Conservation (phyloP, 2,888 invertebrate genomes). For the Amiota minor region DNA sequence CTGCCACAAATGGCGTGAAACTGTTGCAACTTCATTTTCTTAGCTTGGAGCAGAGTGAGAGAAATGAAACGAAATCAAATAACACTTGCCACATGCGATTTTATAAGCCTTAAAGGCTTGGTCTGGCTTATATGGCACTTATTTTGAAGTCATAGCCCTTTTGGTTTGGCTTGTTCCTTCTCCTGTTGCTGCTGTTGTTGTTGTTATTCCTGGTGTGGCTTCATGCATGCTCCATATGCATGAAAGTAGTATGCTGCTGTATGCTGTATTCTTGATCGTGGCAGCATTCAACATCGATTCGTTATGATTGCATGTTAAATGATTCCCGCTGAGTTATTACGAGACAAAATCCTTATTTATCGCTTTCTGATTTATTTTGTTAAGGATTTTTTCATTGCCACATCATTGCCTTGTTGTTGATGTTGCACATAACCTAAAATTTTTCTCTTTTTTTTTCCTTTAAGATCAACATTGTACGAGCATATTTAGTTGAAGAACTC, state of each 20-base stretch:
- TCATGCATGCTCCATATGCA: constrained; percentile 21
- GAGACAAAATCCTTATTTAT: constrained; percentile 74
- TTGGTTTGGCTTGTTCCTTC: not conserved
- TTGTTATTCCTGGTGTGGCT: constrained; percentile 36
- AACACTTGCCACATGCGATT: constrained; percentile 17
- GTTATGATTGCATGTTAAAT: constrained; percentile 73
- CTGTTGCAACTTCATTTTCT: constrained; percentile 60
- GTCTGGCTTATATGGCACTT: constrained; percentile 21
- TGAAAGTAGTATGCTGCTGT: not conserved
- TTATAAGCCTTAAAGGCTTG: constrained; percentile 2
- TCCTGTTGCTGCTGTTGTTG: constrained; percentile 15
- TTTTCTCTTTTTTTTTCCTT: not conserved
- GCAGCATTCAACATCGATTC: constrained; percentile 71
- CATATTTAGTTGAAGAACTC: not conserved
- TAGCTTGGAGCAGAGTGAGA: constrained; percentile 50
- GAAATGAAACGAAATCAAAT: constrained; percentile 46
- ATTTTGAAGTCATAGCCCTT: not conserved
- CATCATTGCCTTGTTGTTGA: no score
- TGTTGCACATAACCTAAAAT: no score
- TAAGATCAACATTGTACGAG: not conserved
- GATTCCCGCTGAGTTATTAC: constrained; percentile 74
- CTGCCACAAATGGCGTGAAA: constrained; percentile 29
- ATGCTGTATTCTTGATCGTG: constrained; percentile 37
- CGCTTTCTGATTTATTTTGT: constrained; percentile 73
- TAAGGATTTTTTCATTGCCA: constrained; percentile 63